Percentiles rank a stretch among this genome's conserved stretches.
Conservation (phyloP, 2,888 invertebrate genomes). For the Ennomos quercinarius region DNA sequence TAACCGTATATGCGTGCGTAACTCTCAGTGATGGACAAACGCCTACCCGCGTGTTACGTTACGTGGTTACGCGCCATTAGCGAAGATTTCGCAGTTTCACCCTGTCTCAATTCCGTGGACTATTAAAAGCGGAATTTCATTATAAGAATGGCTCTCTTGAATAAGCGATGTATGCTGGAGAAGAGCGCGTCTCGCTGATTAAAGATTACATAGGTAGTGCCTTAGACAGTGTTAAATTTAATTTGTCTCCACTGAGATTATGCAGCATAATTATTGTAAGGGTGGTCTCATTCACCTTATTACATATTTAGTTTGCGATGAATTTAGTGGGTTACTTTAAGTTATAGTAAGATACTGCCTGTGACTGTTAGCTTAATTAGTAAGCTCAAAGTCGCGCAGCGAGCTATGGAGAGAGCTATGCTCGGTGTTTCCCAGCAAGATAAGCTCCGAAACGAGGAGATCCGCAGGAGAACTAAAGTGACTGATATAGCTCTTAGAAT, state of each 20-base stretch:
- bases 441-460: no score
- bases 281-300: conserved; percentile 51
- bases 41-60: conserved; percentile 57
- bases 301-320: conserved; percentile 48
- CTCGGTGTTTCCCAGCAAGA: no score
- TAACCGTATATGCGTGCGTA: conserved; percentile 38
- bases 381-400: no score
- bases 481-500: no score
- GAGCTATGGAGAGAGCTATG: no score
- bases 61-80: conserved; percentile 74
- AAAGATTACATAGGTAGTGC: conserved; percentile 61
- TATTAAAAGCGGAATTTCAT: conserved; percentile 76
- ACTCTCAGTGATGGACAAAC: conserved; percentile 45
- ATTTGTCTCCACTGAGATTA: conserved; percentile 58
- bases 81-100: conserved; percentile 72
- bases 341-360: no score
- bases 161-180: conserved; percentile 64
- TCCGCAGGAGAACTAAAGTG: no score
- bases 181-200: conserved; percentile 58
- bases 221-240: conserved; percentile 61
- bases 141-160: conserved; percentile 71
- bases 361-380: no score
- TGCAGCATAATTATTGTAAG: conserved; percentile 44
- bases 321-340: conserved; percentile 28
- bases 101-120: conserved; percentile 68